These are phyloP conservation scores for Drosophila setifemur DNA, from an alignment of 1,140 invertebrate species.

Conservation along the genomic window DNA sequence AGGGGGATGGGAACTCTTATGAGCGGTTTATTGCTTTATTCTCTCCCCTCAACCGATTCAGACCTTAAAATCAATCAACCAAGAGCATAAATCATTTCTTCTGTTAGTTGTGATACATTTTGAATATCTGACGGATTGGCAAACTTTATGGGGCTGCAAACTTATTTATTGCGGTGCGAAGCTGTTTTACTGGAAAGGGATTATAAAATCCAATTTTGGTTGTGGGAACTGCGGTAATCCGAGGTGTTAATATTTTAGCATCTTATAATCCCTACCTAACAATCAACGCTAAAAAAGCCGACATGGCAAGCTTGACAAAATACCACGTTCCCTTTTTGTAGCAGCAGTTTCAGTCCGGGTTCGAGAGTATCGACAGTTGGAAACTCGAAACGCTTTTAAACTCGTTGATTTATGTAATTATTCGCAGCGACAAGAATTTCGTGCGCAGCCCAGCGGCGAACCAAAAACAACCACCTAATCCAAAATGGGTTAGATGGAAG, in stretches of 20 bases:
- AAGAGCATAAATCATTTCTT: conserved; percentile 41
- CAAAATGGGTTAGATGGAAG: neutral
- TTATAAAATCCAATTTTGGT: neutral
- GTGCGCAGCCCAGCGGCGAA: conserved; percentile 46
- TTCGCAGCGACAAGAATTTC: conserved; percentile 78
- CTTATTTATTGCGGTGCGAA: conserved; percentile 29
- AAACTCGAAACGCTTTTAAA: conserved; percentile 79
- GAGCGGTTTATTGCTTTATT: neutral
- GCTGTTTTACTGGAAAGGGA: neutral
- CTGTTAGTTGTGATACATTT: conserved; percentile 8
- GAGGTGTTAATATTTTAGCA: conserved; percentile 28
- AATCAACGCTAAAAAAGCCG: conserved; percentile 61
- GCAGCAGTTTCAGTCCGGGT: neutral
- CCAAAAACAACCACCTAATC: conserved; percentile 7
- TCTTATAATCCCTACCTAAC: conserved; percentile 51
- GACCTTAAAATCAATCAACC: conserved; percentile 45
- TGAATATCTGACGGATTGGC: conserved; percentile 60
- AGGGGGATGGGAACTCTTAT: neutral
- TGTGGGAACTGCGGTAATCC: conserved; percentile 16
- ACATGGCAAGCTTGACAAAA: conserved; percentile 48
- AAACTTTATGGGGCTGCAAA: conserved; percentile 33
- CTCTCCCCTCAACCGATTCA: conserved; percentile 5
- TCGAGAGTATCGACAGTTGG: conserved; percentile 65
- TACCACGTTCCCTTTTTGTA: conserved; percentile 1
- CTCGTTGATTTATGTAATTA: conserved; percentile 79